These are phyloP conservation scores for Rhaphigaster nebulosa DNA, from an alignment of 2,888 invertebrate genomes.

Conservation along the genomic window DNA sequence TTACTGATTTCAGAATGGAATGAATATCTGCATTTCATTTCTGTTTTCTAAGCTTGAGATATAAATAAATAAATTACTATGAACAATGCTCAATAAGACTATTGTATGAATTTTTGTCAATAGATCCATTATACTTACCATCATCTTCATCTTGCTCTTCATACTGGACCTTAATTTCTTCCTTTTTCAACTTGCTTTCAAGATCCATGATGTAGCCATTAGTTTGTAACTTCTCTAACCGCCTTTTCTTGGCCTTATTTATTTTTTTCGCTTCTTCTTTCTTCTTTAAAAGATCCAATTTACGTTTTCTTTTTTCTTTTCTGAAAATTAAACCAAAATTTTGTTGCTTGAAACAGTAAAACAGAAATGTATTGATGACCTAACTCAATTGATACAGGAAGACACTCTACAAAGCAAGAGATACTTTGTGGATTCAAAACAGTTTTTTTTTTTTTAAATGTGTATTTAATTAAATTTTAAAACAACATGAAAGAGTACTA, in stretches of 20 bases:
- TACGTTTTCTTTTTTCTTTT: conserved; percentile 62
- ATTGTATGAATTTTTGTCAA: conserved; percentile 52
- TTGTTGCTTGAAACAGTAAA: neutral
- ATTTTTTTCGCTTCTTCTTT: conserved; percentile 59
- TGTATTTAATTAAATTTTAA: no score
- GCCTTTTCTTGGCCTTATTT: conserved; percentile 36
- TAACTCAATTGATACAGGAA: neutral
- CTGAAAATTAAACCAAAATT: conserved; percentile 58
- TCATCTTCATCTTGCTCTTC: conserved; percentile 67
- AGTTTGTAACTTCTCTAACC: conserved; percentile 35
- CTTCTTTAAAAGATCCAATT: conserved; percentile 61
- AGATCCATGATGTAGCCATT: neutral
- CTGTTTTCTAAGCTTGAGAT: no score
- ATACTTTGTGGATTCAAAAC: neutral
- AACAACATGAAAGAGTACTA: no score
- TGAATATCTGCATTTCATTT: no score
- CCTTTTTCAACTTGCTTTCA: conserved; percentile 41
- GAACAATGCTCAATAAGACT: neutral
- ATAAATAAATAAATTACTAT: neutral
- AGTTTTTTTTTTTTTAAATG: no score
- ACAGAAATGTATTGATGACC: neutral
- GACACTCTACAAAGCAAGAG: neutral
- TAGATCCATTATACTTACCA: conserved; percentile 22
- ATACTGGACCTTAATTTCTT: conserved; percentile 65
- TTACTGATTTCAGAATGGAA: no score